Evolutionary conservation across 2,113 vertebrate genomes (phyloP).

Genomic region (Ochotona princeps): DNA sequence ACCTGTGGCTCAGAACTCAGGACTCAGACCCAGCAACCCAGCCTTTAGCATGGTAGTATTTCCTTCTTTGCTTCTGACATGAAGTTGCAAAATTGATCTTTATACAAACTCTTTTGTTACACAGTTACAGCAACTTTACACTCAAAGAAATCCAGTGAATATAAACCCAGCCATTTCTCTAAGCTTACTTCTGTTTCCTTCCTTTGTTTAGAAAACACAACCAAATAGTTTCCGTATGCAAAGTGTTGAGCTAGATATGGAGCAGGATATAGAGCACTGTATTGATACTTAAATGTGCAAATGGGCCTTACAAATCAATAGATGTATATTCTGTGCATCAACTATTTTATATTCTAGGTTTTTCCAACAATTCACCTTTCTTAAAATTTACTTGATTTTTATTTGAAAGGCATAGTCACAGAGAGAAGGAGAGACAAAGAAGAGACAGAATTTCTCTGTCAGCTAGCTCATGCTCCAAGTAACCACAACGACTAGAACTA

Average conservation of each 20-base stretch:
- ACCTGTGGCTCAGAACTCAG: neutral
- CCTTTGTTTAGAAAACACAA: slow-evolving; percentile 23
- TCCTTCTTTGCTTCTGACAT: slow-evolving; percentile 8
- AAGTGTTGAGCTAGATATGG: slow-evolving; percentile 26
- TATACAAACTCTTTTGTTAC: slow-evolving; percentile 22
- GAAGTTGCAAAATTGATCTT: slow-evolving; percentile 54
- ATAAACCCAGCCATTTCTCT: slow-evolving; percentile 48
- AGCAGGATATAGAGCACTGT: neutral
- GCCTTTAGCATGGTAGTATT: neutral
- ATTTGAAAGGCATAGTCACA: too few relatives aligned
- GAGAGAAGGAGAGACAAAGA: too few relatives aligned
- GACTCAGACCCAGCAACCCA: neutral
- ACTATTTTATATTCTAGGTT: slow-evolving; percentile 24
- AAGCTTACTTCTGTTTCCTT: slow-evolving; percentile 49
- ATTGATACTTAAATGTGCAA: slow-evolving; percentile 5
- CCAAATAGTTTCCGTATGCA: slow-evolving; percentile 15
- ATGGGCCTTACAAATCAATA: slow-evolving; percentile 44
- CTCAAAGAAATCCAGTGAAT: slow-evolving; percentile 60
- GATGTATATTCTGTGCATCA: neutral
- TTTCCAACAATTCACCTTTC: neutral
- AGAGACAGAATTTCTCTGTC: too few relatives aligned
- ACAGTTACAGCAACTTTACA: slow-evolving; percentile 23
- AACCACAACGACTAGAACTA: too few relatives aligned
- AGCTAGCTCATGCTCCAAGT: too few relatives aligned
- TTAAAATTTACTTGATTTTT: neutral